Base-by-base conservation (phyloP, 1,140 invertebrate species). In the Colletes gigas region DNA sequence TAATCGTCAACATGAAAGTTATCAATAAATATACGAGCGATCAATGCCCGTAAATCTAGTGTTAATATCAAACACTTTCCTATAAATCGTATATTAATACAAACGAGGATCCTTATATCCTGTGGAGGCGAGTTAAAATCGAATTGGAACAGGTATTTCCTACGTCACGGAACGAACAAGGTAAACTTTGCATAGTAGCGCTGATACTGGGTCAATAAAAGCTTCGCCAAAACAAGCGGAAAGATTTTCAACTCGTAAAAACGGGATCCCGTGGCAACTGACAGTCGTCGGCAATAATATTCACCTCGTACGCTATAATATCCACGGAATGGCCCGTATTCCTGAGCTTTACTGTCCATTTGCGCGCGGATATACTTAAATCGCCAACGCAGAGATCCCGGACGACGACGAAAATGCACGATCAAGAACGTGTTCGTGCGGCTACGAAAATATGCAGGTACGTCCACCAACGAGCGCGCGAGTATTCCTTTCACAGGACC, bases 271-370 rank as follows among this genome's bases (percentile, higher is more conserved):
- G 7, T 4, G 15, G 6, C 30, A 17, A 3, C 17, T n/a, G 39
- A 7, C 39, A 9, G 5, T 65, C 15, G 41, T n/a, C 4, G 54
- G 17, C n/a, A 57, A 71, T 71, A 57, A 71, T 57, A 71, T 70
- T 41, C 68, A 70, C 52, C 70, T 60, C 8, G 15, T 19, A 8
- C 4, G 8, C 54, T 41, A 44, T 71, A 57, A 63, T 63, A 54
- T n/a, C 39, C 12, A 15, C 6, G 10, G 15, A 9, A 9, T 17
- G 7, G 14, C 30, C 30, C 54, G 14, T 71, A 71, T 71, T 21
- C n/a, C 54, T 5, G 1, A 3, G 39, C 4, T 72, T 72, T 47
- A n/a, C 57, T 10, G 15, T 62, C 41, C 41, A 60, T 73, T 62
- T 19, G 47, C 47, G 21, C 44, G 6, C 9, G 65, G 41, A 47